Percentiles rank a stretch among this genome's conserved stretches.
Conservation (phyloP, 2,888 invertebrate species). For the Pyrocoelia pectoralis region DNA sequence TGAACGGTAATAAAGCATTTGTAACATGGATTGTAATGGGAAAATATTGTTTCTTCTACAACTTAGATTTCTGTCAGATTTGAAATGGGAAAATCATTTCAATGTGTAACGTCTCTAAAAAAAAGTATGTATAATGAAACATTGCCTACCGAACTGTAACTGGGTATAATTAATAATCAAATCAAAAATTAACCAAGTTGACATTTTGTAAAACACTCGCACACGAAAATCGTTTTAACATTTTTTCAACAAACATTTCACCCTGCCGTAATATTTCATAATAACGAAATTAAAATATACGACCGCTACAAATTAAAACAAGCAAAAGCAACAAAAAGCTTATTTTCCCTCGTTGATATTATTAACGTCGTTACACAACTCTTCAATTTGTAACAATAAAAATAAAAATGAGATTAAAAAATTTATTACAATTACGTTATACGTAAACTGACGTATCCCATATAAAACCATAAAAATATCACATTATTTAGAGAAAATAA, state of each 20-base stretch:
- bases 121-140: too few species aligned
- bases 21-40: too few species aligned
- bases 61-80: too few species aligned
- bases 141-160: too few species aligned
- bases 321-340: constrained; percentile 29
- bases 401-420: constrained; percentile 28
- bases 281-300: constrained; percentile 32
- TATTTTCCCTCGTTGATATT: constrained; percentile 32
- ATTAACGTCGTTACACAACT: constrained; percentile 30
- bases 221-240: constrained; percentile 16
- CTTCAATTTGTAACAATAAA: constrained; percentile 35
- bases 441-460: neutral
- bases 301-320: constrained; percentile 23
- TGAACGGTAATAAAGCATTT: too few species aligned
- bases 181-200: neutral
- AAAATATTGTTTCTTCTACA: too few species aligned
- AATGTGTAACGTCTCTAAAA: too few species aligned
- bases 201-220: neutral
- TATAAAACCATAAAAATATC: constrained; percentile 20
- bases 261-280: constrained; percentile 23
- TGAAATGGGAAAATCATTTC: too few species aligned
- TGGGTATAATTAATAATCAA: neutral
- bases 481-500: constrained; percentile 25
- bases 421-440: neutral
- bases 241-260: constrained; percentile 14